phyloP scores from a whole-genome alignment of 2,113 vertebrate species.

The Aptenodytes forsteri region DNA sequence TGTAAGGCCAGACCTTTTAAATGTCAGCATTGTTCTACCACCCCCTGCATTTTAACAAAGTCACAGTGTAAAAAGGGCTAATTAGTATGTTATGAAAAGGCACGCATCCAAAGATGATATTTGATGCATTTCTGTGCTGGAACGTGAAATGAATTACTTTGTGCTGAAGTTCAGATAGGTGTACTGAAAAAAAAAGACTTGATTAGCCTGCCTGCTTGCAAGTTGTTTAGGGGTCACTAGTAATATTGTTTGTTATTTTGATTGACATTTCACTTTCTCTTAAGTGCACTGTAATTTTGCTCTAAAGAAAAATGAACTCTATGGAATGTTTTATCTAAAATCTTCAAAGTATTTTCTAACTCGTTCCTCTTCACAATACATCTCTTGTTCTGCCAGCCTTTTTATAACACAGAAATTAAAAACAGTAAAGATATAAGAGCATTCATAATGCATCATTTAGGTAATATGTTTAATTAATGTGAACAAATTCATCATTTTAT shows the following conservation, averaged over 20 bases:
- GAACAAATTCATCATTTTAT: slow-evolving; percentile 57
- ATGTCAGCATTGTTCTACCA: slow-evolving; percentile 46
- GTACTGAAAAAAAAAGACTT: background rate
- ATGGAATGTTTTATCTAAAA: slow-evolving; percentile 47
- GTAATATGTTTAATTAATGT: slow-evolving; percentile 56
- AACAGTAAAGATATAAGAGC: background rate
- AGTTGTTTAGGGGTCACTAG: slow-evolving; percentile 11
- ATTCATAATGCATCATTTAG: slow-evolving; percentile 46
- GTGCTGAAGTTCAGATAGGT: slow-evolving; percentile 10
- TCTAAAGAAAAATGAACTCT: slow-evolving; percentile 2
- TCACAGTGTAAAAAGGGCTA: slow-evolving; percentile 53
- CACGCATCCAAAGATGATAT: slow-evolving; percentile 12
- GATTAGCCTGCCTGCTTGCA: slow-evolving; percentile 9
- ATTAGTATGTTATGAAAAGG: slow-evolving; percentile 40
- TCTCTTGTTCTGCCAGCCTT: slow-evolving; percentile 1
- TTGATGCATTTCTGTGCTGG: slow-evolving; percentile 15
- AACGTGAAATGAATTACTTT: slow-evolving; percentile 59
- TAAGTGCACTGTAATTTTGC: slow-evolving; percentile 14
- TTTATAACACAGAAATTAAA: slow-evolving; percentile 35
- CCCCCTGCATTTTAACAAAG: background rate
- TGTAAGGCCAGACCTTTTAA: slow-evolving; percentile 40
- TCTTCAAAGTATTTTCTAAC: slow-evolving; percentile 22
- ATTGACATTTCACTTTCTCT: slow-evolving; percentile 35
- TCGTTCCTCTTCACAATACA: background rate
- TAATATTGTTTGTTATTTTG: background rate